Conservation (phyloP, 64 coral and sea anemone genomes). For the Hydrozoanthus tunicans region DNA sequence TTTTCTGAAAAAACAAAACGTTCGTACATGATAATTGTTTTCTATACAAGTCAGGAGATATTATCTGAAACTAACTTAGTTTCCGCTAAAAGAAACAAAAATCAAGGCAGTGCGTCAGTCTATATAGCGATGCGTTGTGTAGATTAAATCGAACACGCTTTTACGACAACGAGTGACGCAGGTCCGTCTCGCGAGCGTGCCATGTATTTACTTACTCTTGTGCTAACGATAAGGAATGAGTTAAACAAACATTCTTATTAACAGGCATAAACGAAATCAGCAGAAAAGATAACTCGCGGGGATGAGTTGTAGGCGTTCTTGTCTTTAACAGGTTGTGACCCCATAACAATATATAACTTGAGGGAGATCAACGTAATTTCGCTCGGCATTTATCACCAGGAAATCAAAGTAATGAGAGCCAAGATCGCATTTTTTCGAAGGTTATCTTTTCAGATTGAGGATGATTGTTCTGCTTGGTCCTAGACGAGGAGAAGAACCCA, state of each 20-base stretch:
- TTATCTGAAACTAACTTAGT: too few species aligned
- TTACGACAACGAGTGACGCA: background rate
- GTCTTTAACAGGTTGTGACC: constrained; percentile 2
- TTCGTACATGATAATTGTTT: too few species aligned
- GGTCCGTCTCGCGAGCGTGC: background rate
- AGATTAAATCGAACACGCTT: background rate
- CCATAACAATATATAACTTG: background rate
- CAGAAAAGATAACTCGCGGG: background rate
- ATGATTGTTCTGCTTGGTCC: background rate
- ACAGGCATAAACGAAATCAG: constrained; percentile 3
- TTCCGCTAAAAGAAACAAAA: too few species aligned
- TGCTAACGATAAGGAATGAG: constrained; percentile 2
- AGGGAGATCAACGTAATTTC: background rate
- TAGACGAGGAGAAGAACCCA: background rate
- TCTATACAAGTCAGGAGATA: too few species aligned
- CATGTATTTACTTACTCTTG: background rate
- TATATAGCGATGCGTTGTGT: too few species aligned
- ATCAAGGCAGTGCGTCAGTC: too few species aligned
- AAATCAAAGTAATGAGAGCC: background rate
- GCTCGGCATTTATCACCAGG: background rate
- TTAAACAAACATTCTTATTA: constrained; percentile 14
- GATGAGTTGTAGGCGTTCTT: background rate
- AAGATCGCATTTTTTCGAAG: background rate
- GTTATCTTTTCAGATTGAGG: background rate
- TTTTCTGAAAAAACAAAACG: too few species aligned